These are phyloP conservation scores for Triplophysa rosa DNA, from an alignment of 2,113 vertebrate species.

Conservation along the genomic window DNA sequence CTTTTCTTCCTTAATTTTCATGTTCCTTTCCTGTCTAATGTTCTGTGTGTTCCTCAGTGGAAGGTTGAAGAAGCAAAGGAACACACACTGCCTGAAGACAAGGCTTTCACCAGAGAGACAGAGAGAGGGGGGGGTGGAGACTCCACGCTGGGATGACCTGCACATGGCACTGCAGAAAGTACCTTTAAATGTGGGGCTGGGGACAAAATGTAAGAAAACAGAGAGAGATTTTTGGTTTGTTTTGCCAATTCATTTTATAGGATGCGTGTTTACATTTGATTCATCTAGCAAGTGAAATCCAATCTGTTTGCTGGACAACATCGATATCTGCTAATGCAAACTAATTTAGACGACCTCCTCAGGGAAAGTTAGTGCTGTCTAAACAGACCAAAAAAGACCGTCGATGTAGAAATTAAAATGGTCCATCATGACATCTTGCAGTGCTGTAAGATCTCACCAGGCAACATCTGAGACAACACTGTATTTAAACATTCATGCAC, in stretches of 20 bases:
- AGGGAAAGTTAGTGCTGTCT: too few species aligned
- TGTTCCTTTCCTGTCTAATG: constrained; percentile 20
- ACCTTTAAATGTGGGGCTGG: not conserved
- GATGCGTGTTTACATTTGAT: too few species aligned
- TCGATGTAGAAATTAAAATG: too few species aligned
- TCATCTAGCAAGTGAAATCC: too few species aligned
- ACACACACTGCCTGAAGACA: constrained; percentile 35
- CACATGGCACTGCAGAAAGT: not conserved
- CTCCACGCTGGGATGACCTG: constrained; percentile 16
- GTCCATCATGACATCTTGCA: too few species aligned
- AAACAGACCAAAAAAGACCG: too few species aligned
- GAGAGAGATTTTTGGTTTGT: not conserved
- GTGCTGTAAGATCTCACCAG: too few species aligned
- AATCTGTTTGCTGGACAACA: too few species aligned
- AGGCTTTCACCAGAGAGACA: constrained; percentile 36
- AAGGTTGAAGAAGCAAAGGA: constrained; percentile 22
- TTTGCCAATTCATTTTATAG: not conserved
- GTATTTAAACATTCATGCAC: too few species aligned
- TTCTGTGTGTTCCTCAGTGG: constrained; percentile 15
- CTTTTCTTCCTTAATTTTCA: not conserved
- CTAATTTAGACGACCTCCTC: too few species aligned
- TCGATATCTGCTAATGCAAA: too few species aligned
- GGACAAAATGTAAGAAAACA: not conserved
- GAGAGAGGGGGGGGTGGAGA: constrained; percentile 1
- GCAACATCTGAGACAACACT: too few species aligned